Conservation (phyloP, 1,140 invertebrate genomes). For the Drosophila repletoides region DNA sequence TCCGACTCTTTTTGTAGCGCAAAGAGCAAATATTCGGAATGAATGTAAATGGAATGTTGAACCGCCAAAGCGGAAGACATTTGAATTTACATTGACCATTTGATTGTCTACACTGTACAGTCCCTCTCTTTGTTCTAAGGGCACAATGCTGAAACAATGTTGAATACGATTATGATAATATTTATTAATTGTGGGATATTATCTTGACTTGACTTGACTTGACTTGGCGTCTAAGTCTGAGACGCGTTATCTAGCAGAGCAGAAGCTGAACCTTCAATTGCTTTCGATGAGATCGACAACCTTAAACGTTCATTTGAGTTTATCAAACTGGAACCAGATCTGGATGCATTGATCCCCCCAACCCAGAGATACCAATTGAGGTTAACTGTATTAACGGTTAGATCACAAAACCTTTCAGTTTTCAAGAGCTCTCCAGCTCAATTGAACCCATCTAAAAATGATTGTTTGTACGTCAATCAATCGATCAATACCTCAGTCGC, state of each 20-base stretch:
- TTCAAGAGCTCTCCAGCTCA: conserved; percentile 54
- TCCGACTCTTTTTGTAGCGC: conserved; percentile 8
- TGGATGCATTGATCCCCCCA: conserved; percentile 54
- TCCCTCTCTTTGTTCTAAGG: neutral
- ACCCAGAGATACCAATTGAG: conserved; percentile 45
- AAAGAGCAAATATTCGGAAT: conserved; percentile 33
- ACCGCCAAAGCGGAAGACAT: conserved; percentile 18
- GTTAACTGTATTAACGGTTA: conserved; percentile 62
- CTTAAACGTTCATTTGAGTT: neutral
- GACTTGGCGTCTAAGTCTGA: no score
- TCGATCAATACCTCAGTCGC: conserved; percentile 15
- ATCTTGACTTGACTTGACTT: conserved; percentile 10
- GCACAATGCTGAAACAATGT: conserved; percentile 5
- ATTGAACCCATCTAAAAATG: conserved; percentile 57
- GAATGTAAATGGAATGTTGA: conserved; percentile 31
- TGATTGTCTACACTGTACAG: neutral
- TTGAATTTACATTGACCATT: conserved; percentile 11
- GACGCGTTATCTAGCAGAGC: neutral
- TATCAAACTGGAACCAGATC: conserved; percentile 53
- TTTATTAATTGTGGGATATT: conserved; percentile 14
- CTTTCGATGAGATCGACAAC: conserved; percentile 4
- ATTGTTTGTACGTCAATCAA: conserved; percentile 54
- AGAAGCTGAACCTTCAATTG: conserved; percentile 13
- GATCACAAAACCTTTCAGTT: conserved; percentile 7
- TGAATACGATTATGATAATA: neutral